phyloP scores from a whole-genome alignment of 2,888 invertebrate genomes.

The Acanthosepion lycidas region DNA sequence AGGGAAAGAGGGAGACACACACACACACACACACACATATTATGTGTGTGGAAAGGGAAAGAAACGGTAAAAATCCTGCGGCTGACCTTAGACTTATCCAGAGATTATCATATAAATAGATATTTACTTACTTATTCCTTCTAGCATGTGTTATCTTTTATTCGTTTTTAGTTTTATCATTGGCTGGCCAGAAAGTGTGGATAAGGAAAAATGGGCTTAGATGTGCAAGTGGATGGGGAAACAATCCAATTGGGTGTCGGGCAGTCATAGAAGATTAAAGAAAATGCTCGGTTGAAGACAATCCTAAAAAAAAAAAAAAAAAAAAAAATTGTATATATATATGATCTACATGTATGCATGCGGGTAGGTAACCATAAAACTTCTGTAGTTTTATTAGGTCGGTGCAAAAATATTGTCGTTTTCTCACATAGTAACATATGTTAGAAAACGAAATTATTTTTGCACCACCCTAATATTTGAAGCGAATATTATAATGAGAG shows the following conservation, averaged over 20 bases:
- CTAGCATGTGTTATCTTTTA: background rate
- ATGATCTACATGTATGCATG: background rate
- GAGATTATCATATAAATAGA: slow-evolving; percentile 2
- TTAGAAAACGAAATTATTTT: too few species aligned
- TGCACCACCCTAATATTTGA: too few species aligned
- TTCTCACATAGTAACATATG: too few species aligned
- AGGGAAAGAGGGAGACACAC: too few species aligned
- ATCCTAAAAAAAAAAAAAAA: too few species aligned
- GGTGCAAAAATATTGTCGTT: too few species aligned
- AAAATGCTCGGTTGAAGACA: background rate
- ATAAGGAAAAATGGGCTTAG: background rate
- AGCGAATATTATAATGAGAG: background rate
- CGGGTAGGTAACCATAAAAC: too few species aligned
- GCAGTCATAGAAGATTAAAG: background rate
- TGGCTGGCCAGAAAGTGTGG: background rate
- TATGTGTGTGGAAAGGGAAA: too few species aligned
- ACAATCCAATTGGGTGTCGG: background rate
- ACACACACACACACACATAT: too few species aligned
- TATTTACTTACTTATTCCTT: background rate
- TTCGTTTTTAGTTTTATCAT: background rate
- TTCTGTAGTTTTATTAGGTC: background rate
- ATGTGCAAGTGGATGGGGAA: background rate
- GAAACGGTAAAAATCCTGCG: background rate
- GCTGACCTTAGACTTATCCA: background rate
- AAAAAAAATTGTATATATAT: background rate